phyloP scores from a whole-genome alignment of 92 coral and sea anemone species.

The Porites cylindrica region DNA sequence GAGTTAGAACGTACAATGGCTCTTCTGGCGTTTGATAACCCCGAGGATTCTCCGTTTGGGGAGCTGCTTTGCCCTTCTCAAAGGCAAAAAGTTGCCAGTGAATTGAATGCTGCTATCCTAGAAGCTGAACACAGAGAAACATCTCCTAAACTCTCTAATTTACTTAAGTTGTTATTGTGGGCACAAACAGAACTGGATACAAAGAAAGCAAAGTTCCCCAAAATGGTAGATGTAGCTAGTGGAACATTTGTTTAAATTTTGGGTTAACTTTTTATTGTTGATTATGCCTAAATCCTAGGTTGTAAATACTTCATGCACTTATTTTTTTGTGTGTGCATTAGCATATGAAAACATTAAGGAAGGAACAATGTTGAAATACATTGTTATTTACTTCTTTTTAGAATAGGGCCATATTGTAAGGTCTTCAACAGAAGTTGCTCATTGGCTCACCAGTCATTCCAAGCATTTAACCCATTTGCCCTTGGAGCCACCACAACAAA shows the following conservation, averaged over 20 bases:
- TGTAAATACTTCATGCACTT: no score
- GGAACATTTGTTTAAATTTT: slow-evolving; percentile 79
- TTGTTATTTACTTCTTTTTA: no score
- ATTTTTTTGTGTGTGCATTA: no score
- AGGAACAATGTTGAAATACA: no score
- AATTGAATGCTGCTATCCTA: slow-evolving; percentile 95
- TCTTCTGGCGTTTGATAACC: slow-evolving; percentile 94
- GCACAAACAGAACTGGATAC: slow-evolving; percentile 94
- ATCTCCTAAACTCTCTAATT: slow-evolving; percentile 90
- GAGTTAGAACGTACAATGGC: slow-evolving; percentile 99
- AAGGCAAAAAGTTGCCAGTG: slow-evolving; percentile 99
- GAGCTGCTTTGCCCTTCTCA: slow-evolving; percentile 92
- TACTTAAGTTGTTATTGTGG: slow-evolving; percentile 94
- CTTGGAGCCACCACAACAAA: no score
- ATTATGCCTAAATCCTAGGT: no score
- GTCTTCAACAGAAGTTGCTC: no score
- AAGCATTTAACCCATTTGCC: no score
- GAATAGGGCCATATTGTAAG: no score
- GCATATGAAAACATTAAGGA: no score
- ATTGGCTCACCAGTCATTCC: no score
- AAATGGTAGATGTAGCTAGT: slow-evolving; percentile 93
- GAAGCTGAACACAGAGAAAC: slow-evolving; percentile 93
- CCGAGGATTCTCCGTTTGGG: slow-evolving; percentile 97
- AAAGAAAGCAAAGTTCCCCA: slow-evolving; percentile 95
- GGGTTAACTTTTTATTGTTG: neutral